Conservation (phyloP, 2,797 vertebrate species). For the Liparis tanakae region DNA sequence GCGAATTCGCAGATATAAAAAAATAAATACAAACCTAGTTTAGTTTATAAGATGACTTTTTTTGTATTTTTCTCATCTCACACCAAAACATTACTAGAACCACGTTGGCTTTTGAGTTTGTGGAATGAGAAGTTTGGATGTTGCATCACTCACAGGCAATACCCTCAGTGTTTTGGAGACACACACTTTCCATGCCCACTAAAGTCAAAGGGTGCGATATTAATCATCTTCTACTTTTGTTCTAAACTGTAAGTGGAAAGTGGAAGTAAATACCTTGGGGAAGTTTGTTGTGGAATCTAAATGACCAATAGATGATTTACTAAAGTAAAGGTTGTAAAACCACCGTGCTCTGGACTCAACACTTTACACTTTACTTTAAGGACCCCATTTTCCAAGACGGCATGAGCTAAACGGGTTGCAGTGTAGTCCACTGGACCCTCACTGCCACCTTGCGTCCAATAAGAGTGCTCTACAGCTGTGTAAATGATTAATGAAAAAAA, state of each 20-base stretch:
- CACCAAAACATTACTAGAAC: neutral
- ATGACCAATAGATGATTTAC: neutral
- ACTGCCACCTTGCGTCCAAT: no score
- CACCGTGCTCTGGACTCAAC: neutral
- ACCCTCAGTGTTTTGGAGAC: conserved; percentile 30
- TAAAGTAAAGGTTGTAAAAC: neutral
- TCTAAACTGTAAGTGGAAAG: neutral
- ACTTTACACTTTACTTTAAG: neutral
- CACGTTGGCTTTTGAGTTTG: neutral
- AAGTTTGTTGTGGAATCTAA: conserved; percentile 13
- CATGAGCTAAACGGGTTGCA: neutral
- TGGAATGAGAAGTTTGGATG: neutral
- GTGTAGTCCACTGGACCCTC: neutral
- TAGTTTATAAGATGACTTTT: neutral
- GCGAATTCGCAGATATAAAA: neutral
- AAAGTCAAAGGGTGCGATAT: conserved; percentile 23
- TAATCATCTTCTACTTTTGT: conserved; percentile 10
- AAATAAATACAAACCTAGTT: no score
- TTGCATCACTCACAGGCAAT: conserved; percentile 27
- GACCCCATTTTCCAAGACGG: neutral
- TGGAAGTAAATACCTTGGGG: conserved; percentile 5
- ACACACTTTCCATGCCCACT: conserved; percentile 47
- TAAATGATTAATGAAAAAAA: neutral
- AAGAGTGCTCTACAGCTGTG: neutral
- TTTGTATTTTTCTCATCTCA: neutral